phyloP scores from a whole-genome alignment of 2,113 vertebrate genomes.

The Fregata magnificens region DNA sequence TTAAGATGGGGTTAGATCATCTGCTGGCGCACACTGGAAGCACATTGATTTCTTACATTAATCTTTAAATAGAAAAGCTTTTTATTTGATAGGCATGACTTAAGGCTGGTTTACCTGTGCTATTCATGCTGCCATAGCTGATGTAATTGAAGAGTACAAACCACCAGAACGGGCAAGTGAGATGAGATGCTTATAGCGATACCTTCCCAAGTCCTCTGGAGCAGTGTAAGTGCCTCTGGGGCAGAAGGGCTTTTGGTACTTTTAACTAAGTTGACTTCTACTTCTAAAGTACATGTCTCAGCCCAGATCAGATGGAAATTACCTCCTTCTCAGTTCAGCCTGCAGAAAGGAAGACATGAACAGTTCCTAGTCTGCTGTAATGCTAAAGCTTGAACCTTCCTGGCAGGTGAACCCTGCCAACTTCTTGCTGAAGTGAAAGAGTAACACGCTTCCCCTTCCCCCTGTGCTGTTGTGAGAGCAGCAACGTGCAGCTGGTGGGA shows the following conservation, averaged over 20 bases:
- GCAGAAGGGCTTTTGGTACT: not conserved
- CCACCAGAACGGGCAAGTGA: not conserved
- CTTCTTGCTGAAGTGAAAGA: not conserved
- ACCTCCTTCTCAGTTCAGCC: not conserved
- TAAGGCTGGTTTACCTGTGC: constrained; percentile 6
- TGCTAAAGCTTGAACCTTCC: not conserved
- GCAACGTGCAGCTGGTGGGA: not conserved
- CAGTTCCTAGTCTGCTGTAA: not conserved
- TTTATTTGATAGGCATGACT: not conserved
- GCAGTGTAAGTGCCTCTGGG: not conserved
- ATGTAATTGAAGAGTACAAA: not conserved
- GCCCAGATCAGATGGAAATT: not conserved
- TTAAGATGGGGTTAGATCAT: constrained; percentile 28
- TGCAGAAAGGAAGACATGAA: not conserved
- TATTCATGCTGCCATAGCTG: not conserved
- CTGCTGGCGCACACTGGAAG: not conserved
- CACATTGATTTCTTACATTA: constrained; percentile 22
- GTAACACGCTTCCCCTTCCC: not conserved
- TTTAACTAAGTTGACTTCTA: not conserved
- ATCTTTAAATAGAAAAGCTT: constrained; percentile 23
- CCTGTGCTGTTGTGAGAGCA: not conserved
- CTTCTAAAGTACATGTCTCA: not conserved
- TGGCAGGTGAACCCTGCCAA: not conserved
- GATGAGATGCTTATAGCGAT: not conserved
- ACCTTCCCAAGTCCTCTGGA: not conserved